Base-by-base conservation (phyloP, 2,797 vertebrate genomes). In the Enteromius afrohamiltoni region DNA sequence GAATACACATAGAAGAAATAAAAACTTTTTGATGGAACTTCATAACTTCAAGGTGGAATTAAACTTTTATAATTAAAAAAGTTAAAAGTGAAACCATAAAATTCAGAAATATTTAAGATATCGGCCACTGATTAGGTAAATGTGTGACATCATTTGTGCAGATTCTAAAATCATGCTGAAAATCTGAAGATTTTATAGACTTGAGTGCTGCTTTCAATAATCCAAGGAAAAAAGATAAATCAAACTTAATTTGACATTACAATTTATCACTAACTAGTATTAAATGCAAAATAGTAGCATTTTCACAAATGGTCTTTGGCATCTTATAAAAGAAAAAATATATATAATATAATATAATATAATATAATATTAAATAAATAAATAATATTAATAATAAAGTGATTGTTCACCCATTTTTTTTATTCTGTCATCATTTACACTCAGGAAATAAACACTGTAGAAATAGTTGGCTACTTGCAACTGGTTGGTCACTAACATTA, bases 141-240 rank as follows among this genome's bases (percentile, higher is more conserved):
- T 45, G 40, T 26, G n/a, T 71, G 7, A 26, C 7, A 17, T 40
- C 19, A 2, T 67, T 40, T 37, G 4, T 37, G 11, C 19, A 67
- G 8, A 67, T 68, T 68, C 10, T 68, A 19, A 68, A 23, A 68
- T 71, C 42, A 71, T 71, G 69, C 42, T 49, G 3, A 49, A 71
- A 23, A 62, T 26, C 13, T 62, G 11, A 29, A 62, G 23, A 62
- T 29, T 29, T 29, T 62, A 29, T 29, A 14, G 13, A 62, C 5
- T 58, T 23, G 21, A 58, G 53, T 58, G 53, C n/a, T 58, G 9
- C 53, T 58, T n/a, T 58, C 53, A 58, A n/a, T n/a, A 58, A 58
- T 4, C 21, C 21, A 55, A 55, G 21, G 8, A 55, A 7, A 53
- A 55, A 55, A 53, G 3, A 55, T 3, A 23, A 60, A 13, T 60